Evolutionary conservation across 2,888 invertebrate genomes (phyloP), one percentile per base, ranked within the genome.

Genomic region (Dicyrtoma fusca): DNA sequence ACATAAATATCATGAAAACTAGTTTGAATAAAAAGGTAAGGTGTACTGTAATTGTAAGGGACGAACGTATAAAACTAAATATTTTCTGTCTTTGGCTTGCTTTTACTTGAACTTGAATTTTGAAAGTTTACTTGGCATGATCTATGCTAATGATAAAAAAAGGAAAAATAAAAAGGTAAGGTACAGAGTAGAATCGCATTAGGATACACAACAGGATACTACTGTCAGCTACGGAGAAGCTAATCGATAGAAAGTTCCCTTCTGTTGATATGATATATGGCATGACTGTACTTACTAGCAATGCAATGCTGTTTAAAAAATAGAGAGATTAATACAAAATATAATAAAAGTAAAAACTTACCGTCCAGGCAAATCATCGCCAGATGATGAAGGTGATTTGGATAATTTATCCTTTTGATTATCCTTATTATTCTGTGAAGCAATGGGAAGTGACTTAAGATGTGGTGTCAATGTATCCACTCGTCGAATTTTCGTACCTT

Each of bases 401-500:
- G 70, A 71, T 34, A 53, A 19, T 42, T 69, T 70, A 51, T 76
- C 74, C 73, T 75, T 77, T 8, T 34, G 34, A 34, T 34, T 34
- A 13, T 75, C 76, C 55, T 79, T 76, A 23, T 77, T 78, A 45
- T 76, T 75, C 47, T 76, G 73, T 45, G 76, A 74, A 53, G 80
- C 74, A 26, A 74, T 71, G 1, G 79, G 79, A 63, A 94, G 92
- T 0, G 95, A 94, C 84, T 96, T 95, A 82, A 96, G 95, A 84
- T 92, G 92, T 69, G 90, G 89, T 2, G 96, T 96, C 78, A 97
- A 84, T 0, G 96, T 90, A 21, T 93, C 92, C 53, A 91, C 85
- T 69, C 97, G 88, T 17, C 95, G 87, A 62, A 97, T 87, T 83
- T 97, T 97, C 0, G 95, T 96, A 25, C 94, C 94, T 74, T 90